These are phyloP conservation scores for Cheilosia vulpina DNA, from an alignment of 2,888 invertebrate genomes.

Conservation along the genomic window DNA sequence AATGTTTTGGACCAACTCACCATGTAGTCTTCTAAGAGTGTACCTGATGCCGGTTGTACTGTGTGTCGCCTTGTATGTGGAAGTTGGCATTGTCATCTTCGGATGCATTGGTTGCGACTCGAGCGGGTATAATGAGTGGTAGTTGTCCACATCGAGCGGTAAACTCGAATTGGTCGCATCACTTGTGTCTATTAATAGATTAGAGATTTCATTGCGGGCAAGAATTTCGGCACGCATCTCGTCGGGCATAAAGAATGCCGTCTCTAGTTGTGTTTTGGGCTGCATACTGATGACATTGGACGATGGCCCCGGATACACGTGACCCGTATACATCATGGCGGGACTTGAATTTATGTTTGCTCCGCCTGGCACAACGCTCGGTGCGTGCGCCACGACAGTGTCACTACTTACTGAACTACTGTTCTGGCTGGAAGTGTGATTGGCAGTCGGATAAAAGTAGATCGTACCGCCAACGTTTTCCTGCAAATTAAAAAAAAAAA, in stretches of 20 bases:
- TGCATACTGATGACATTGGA: constrained; percentile 83
- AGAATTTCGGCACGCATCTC: constrained; percentile 87
- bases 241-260: constrained; percentile 93
- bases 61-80: constrained; percentile 95
- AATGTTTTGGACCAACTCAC: constrained; percentile 82
- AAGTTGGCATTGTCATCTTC: constrained; percentile 90
- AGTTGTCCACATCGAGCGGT: constrained; percentile 95
- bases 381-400: constrained; percentile 79
- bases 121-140: constrained; percentile 93
- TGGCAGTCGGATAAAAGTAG: constrained; percentile 92
- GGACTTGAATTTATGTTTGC: constrained; percentile 80
- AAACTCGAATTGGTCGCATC: constrained; percentile 86
- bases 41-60: constrained; percentile 93
- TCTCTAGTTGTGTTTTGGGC: constrained; percentile 83
- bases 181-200: constrained; percentile 89
- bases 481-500: constrained; percentile 83
- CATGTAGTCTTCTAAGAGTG: constrained; percentile 94
- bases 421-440: constrained; percentile 84
- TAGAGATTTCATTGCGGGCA: constrained; percentile 83
- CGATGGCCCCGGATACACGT: constrained; percentile 83
- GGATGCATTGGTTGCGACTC: constrained; percentile 87
- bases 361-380: constrained; percentile 77
- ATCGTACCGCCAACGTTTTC: constrained; percentile 97
- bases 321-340: constrained; percentile 81
- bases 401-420: constrained; percentile 80